These are phyloP conservation scores for Synanceia verrucosa DNA, from an alignment of 2,797 vertebrate species.

Conservation along the genomic window DNA sequence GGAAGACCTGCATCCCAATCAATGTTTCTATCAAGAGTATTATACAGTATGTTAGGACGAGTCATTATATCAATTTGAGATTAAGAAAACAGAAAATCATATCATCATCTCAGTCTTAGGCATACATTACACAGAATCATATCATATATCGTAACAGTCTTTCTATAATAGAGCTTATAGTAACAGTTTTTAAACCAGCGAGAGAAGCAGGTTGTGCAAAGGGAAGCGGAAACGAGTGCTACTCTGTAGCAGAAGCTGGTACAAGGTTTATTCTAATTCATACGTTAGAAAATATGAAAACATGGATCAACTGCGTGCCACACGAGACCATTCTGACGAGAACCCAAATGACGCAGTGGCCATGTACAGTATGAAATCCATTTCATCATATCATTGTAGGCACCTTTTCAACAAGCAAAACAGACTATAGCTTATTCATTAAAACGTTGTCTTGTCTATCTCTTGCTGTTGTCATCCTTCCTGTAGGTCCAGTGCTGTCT, in stretches of 20 bases:
- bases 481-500: constrained; percentile 26
- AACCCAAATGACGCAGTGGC: constrained; percentile 19
- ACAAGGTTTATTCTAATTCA: constrained; percentile 16
- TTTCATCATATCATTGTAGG: constrained; percentile 41
- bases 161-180: constrained; percentile 47
- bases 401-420: constrained; percentile 56
- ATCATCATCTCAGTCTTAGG: constrained; percentile 16
- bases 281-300: constrained; percentile 28
- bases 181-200: constrained; percentile 47
- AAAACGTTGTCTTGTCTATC: constrained; percentile 9
- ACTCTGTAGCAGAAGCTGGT: constrained; percentile 53
- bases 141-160: constrained; percentile 57
- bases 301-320: constrained; percentile 15
- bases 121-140: constrained; percentile 39
- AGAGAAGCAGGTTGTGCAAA: constrained; percentile 62
- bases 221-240: constrained; percentile 38
- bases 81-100: constrained; percentile 52
- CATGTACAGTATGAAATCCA: constrained; percentile 31
- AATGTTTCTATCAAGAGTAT: constrained; percentile 25
- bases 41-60: constrained; percentile 43
- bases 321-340: constrained; percentile 10
- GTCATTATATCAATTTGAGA: constrained; percentile 21
- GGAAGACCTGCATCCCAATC: constrained; percentile 75
- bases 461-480: not conserved
- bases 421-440: constrained; percentile 59